Percentiles rank a stretch among this genome's conserved stretches.
phyloP scores from a whole-genome alignment of 2,113 vertebrate species.

The Rousettus leschenaultii region DNA sequence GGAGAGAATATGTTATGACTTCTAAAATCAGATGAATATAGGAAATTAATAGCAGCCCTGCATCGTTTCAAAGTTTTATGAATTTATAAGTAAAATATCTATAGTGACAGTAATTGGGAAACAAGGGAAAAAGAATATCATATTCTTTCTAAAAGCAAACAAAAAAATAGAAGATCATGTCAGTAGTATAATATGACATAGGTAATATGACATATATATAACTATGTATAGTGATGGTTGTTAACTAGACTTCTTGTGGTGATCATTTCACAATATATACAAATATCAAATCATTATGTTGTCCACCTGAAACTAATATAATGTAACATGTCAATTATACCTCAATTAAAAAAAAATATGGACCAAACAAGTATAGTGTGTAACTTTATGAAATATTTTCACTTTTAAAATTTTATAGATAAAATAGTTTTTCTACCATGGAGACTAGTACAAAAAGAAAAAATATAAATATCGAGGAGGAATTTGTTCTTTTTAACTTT shows the following conservation, averaged over 20 bases:
- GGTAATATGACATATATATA: background rate
- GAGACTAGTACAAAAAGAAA: background rate
- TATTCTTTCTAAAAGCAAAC: background rate
- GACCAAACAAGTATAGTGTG: background rate
- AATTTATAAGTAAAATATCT: background rate
- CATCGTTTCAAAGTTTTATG: background rate
- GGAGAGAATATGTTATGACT: background rate
- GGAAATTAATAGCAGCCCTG: background rate
- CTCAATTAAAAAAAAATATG: background rate
- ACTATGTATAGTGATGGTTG: background rate
- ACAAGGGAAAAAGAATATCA: background rate
- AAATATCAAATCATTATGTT: background rate
- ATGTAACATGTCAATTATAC: background rate
- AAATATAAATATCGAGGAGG: background rate
- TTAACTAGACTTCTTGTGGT: background rate
- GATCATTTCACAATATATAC: background rate
- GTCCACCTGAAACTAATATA: background rate
- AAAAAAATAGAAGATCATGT: background rate
- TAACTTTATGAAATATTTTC: background rate
- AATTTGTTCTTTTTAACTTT: slow-evolving; percentile 3
- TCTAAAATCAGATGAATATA: background rate
- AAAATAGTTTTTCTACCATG: background rate
- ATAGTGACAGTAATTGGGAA: background rate
- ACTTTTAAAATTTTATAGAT: background rate
- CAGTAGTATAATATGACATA: background rate